Evolutionary conservation across 2,797 vertebrate species (phyloP), one percentile per base, ranked within the genome.

Genomic region (Gymnothorax reevesii): DNA sequence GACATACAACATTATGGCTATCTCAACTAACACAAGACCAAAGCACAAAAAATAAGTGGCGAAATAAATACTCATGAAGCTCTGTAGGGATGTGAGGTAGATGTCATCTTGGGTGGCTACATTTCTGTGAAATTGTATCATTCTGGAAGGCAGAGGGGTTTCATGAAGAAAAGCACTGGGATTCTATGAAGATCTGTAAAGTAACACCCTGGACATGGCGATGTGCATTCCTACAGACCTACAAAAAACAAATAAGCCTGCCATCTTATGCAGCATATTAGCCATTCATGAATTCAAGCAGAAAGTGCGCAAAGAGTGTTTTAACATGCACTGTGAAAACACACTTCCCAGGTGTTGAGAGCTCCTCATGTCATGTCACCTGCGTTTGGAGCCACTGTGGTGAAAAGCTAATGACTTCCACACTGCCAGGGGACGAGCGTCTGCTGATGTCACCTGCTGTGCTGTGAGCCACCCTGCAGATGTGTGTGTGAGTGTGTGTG

Each of bases 331-430:
- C 92, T 54, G 94, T 94, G 95, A 96, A 97, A 96, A 96, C 95
- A 94, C 88, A 92, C 92, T 95, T 95, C 95, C 95, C 95, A 92
- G 94, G 94, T 96, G 95, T 93, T 57, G 88, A 57, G 54, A 82
- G 80, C 57, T 87, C 89, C 71, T 90, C 92, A 92, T 92, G 89
- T 91, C 93, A 93, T 82, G 91, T 91, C 93, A 94, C 97, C 95
- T 97, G 89, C 92, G 94, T 90, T 93, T 88, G 93, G 89, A 94
- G 97, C 96, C 97, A 96, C 93, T 92, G 94, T 93, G 94, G 90
- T 94, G 94, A 95, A 94, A 95, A 97, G 96, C 96, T 97, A 97
- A 98, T 97, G 97, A 97, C 95, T 94, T 95, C 82, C 89, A 91
- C 94, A 94, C 95, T 93, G 94, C 92, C 93, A 95, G 92, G 92